Base-by-base conservation (phyloP, 2,888 invertebrate species). In the Osedax fenrisi region DNA sequence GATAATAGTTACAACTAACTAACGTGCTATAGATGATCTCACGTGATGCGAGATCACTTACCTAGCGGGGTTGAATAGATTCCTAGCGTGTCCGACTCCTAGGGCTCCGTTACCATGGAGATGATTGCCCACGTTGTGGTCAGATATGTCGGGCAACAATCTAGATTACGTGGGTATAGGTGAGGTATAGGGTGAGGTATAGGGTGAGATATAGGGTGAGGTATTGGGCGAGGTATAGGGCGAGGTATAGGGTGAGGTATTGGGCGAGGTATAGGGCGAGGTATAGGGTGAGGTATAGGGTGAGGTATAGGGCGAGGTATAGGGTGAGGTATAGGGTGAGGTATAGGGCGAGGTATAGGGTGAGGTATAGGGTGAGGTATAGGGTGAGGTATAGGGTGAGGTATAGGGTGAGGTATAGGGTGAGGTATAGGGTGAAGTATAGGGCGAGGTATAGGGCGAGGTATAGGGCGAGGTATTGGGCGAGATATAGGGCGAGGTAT, bases 31-130 rank as follows among this genome's bases (percentile, higher is more conserved):
- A n/a, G n/a, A n/a, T n/a, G n/a, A n/a, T n/a, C n/a, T n/a, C n/a
- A n/a, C n/a, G n/a, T n/a, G n/a, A n/a, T n/a, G n/a, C n/a, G n/a
- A n/a, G n/a, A n/a, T 17, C 27, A 76, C 78, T 76, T 76, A 84
- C 84, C 82, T 83, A 77, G 84, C 84, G 25, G 83, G 82, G 78
- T 84, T 84, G 80, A 79, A 84, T 78, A 82, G 82, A 72, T 79
- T 80, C 74, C 78, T 81, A 71, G 83, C 83, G 75, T 84, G 82
- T 2, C 82, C 82, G 56, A 83, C 71, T 67, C 81, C 81, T 59
- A 78, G 76, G n/a, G 81, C 80, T 25, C 82, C 77, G 73, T 81
- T 80, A 73, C 81, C 81, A 26, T 81, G 80, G 41, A 83, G 77
- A 75, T 82, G 82, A 74, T 81, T 80, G 77, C 81, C 80, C 75